A percentile compares a stretch with the other conserved stretches of the same genome.
phyloP scores from a whole-genome alignment of 2,888 invertebrate species.

The Bombyx huttoni region DNA sequence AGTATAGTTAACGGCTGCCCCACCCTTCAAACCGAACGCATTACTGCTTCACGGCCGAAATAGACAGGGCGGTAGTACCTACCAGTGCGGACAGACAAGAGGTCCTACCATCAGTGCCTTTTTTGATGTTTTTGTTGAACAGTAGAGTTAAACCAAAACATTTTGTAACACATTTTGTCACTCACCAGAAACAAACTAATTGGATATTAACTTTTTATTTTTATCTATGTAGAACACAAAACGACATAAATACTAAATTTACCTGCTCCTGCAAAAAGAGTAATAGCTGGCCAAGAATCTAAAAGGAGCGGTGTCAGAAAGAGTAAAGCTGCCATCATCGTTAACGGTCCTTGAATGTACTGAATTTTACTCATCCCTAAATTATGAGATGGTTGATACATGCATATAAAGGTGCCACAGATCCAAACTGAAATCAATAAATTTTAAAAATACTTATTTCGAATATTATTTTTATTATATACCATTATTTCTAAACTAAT shows the following conservation, averaged over 20 bases:
- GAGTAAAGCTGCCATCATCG: constrained; percentile 58
- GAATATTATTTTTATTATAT: too few species aligned
- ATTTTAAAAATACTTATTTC: neutral
- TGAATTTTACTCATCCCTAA: constrained; percentile 42
- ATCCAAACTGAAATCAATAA: constrained; percentile 55
- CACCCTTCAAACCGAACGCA: too few species aligned
- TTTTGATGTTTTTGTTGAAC: too few species aligned
- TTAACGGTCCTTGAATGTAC: constrained; percentile 44
- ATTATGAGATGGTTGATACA: constrained; percentile 69
- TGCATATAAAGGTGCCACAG: constrained; percentile 59
- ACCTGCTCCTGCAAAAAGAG: constrained; percentile 75
- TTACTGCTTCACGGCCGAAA: too few species aligned
- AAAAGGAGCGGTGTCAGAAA: constrained; percentile 71
- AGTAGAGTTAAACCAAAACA: too few species aligned
- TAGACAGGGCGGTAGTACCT: too few species aligned
- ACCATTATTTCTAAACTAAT: too few species aligned
- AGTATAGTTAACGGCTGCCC: too few species aligned
- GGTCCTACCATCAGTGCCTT: too few species aligned
- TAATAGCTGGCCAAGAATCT: constrained; percentile 74
- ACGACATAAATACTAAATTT: constrained; percentile 9
- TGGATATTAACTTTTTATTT: neutral
- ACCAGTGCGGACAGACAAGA: too few species aligned
- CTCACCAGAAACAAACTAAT: too few species aligned
- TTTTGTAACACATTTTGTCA: too few species aligned
- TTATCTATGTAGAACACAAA: neutral